Conservation (phyloP, 2,113 vertebrate species). For the Podiceps cristatus region DNA sequence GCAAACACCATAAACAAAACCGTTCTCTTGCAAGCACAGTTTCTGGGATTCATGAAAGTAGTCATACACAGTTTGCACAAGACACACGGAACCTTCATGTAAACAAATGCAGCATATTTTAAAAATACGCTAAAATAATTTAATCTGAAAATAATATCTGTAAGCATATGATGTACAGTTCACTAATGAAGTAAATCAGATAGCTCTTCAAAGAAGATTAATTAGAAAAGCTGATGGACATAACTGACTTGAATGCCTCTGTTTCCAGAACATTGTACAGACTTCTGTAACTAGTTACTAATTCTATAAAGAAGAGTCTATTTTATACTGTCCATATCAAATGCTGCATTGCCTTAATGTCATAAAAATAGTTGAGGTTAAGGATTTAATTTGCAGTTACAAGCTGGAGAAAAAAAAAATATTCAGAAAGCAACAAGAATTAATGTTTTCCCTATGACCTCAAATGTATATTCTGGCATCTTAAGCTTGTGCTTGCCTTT, state of each 20-base stretch:
- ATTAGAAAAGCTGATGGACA: not conserved
- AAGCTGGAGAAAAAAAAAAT: not conserved
- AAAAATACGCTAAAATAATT: not conserved
- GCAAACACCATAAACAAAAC: not conserved
- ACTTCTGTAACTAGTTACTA: not conserved
- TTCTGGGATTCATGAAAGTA: not conserved
- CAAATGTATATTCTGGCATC: not conserved
- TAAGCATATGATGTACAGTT: not conserved
- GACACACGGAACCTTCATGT: not conserved
- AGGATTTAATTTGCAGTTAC: not conserved
- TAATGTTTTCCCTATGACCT: not conserved
- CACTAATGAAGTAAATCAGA: not conserved
- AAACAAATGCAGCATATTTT: not conserved
- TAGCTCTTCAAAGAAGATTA: not conserved
- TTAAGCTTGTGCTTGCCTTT: not conserved
- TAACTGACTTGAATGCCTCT: not conserved
- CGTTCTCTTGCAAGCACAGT: not conserved
- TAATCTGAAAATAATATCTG: not conserved
- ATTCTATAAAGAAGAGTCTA: not conserved
- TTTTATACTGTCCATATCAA: not conserved
- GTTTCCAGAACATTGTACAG: not conserved
- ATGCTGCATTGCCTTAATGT: not conserved
- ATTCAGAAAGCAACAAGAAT: not conserved
- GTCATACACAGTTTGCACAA: not conserved
- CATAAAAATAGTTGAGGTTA: not conserved